Percentiles rank a stretch among this genome's conserved stretches.
These are phyloP conservation scores for Erebia palarica DNA, from an alignment of 2,888 invertebrate genomes.

Conservation along the genomic window DNA sequence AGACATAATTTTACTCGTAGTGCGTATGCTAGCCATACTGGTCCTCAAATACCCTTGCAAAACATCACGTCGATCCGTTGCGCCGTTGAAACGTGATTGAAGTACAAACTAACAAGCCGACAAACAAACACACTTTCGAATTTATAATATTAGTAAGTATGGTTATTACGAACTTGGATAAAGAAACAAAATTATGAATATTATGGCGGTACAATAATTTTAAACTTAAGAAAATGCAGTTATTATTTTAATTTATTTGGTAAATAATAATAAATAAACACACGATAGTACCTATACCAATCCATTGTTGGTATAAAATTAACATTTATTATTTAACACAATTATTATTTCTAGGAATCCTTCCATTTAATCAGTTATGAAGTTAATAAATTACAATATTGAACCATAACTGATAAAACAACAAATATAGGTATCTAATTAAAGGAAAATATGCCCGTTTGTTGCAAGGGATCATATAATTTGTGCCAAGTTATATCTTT, in stretches of 20 bases:
- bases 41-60: too few relatives aligned
- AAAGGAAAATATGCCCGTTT: slow-evolving; percentile 19
- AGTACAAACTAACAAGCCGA: too few relatives aligned
- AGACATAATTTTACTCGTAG: too few relatives aligned
- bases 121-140: too few relatives aligned
- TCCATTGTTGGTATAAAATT: not conserved
- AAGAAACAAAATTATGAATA: too few relatives aligned
- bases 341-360: slow-evolving; percentile 22
- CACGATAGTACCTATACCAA: not conserved
- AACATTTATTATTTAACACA: slow-evolving; percentile 16
- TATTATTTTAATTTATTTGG: not conserved
- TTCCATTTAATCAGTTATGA: slow-evolving; percentile 21
- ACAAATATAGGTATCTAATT: slow-evolving; percentile 12
- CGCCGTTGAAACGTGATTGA: too few relatives aligned
- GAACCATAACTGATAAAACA: slow-evolving; percentile 21
- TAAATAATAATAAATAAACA: not conserved
- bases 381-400: slow-evolving; percentile 21
- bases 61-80: too few relatives aligned
- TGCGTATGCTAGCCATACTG: too few relatives aligned
- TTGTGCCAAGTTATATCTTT: slow-evolving; percentile 17
- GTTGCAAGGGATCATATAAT: slow-evolving; percentile 19
- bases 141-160: too few relatives aligned
- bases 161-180: too few relatives aligned
- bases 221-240: not conserved
- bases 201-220: too few relatives aligned